These are phyloP conservation scores for Pelochelys cantorii DNA, from an alignment of 2,797 vertebrate genomes.

Conservation along the genomic window DNA sequence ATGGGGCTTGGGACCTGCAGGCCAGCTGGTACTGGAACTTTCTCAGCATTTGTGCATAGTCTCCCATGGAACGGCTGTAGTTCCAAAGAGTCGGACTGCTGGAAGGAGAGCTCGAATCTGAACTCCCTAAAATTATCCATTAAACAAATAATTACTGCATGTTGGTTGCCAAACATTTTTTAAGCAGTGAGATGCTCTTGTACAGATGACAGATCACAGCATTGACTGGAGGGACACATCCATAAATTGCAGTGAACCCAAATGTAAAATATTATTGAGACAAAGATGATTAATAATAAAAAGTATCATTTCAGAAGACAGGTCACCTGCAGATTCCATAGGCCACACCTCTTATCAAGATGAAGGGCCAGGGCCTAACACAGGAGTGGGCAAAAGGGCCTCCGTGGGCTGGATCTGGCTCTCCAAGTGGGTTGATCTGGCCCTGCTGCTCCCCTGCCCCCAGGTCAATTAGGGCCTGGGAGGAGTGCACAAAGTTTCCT, in stretches of 20 bases:
- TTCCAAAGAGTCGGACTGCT: conserved; percentile 97
- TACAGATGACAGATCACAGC: accelerated
- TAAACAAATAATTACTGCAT: accelerated
- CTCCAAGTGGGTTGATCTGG: too few relatives aligned
- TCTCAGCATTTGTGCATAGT: conserved; percentile 92
- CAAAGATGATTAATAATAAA: neutral
- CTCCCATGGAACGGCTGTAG: conserved; percentile 91
- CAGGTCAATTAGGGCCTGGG: too few relatives aligned
- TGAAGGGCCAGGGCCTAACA: neutral
- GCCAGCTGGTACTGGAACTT: conserved; percentile 97
- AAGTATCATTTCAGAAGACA: neutral
- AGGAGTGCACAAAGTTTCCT: too few relatives aligned
- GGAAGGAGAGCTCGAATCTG: conserved; percentile 90
- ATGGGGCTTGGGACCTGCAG: conserved; percentile 93
- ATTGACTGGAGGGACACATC: neutral
- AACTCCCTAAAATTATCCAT: conserved; percentile 83
- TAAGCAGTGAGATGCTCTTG: neutral
- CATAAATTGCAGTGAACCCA: accelerated
- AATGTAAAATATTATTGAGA: accelerated
- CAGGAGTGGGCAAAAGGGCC: too few relatives aligned
- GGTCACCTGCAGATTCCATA: neutral
- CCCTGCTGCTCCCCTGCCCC: too few relatives aligned
- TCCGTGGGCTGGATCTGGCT: too few relatives aligned
- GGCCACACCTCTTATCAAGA: neutral
- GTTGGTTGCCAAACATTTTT: neutral